These are phyloP conservation scores for Drymodes brunneopygia DNA, from an alignment of 2,113 vertebrate genomes.

Conservation along the genomic window DNA sequence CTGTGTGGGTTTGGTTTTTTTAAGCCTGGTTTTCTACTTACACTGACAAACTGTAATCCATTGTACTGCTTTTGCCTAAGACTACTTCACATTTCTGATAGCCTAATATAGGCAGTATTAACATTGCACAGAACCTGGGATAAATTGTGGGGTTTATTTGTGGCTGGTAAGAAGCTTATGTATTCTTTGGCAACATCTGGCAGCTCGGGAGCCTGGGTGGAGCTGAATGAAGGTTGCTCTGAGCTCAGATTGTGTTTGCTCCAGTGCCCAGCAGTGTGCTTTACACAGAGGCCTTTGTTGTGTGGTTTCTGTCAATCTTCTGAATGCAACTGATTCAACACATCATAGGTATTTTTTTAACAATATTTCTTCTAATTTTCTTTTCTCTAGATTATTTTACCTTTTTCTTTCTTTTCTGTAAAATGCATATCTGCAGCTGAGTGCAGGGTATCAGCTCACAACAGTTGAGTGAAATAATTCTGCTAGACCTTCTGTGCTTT, in stretches of 20 bases:
- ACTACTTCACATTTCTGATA: background rate
- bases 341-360: background rate
- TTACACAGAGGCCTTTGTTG: background rate
- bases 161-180: background rate
- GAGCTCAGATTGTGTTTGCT: background rate
- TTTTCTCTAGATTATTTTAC: background rate
- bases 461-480: background rate
- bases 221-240: background rate
- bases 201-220: background rate
- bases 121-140: background rate
- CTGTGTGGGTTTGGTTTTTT: background rate
- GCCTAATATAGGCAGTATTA: background rate
- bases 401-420: background rate
- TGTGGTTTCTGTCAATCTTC: background rate
- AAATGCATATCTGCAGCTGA: background rate
- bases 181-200: background rate
- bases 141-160: background rate
- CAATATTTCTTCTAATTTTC: background rate
- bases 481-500: background rate
- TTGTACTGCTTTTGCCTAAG: background rate
- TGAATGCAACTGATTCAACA: background rate
- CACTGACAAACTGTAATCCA: background rate
- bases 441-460: background rate
- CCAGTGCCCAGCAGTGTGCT: background rate
- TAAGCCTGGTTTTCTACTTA: background rate